Conservation (phyloP, 2,888 invertebrate species). For the Carterocephalus palaemon region DNA sequence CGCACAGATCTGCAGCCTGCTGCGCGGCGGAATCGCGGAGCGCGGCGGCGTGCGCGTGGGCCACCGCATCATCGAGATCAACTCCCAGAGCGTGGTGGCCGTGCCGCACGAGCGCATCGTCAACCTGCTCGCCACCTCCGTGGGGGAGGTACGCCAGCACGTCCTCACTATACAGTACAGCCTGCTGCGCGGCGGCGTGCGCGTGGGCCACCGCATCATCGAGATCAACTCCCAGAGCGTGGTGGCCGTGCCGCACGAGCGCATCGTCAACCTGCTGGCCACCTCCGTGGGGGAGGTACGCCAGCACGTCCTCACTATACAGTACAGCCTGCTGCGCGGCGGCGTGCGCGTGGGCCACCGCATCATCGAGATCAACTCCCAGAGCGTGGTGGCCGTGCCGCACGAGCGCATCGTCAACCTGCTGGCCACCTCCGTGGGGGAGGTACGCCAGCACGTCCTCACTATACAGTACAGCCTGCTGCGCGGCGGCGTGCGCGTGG, state of each 20-base stretch:
- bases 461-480: slow-evolving; percentile 98
- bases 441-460: too few relatives aligned
- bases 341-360: slow-evolving; percentile 99
- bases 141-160: slow-evolving; percentile 97
- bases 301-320: too few relatives aligned
- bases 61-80: slow-evolving; percentile 99
- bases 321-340: slow-evolving; percentile 97
- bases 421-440: slow-evolving; percentile 98
- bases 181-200: slow-evolving; percentile 96
- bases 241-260: slow-evolving; percentile 99
- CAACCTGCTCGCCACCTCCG: slow-evolving; percentile 98
- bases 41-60: slow-evolving; percentile 99
- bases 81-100: slow-evolving; percentile 99
- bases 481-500: slow-evolving; percentile 98
- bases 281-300: slow-evolving; percentile 98
- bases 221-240: slow-evolving; percentile 99
- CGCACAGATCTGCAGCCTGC: slow-evolving; percentile 95
- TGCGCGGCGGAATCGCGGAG: slow-evolving; percentile 99
- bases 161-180: too few relatives aligned
- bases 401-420: slow-evolving; percentile 99
- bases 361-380: slow-evolving; percentile 99
- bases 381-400: slow-evolving; percentile 99
- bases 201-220: slow-evolving; percentile 99
- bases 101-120: slow-evolving; percentile 99
- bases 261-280: slow-evolving; percentile 98